Conservation (phyloP, 2,888 invertebrate species). For the Deilephila porcellus region DNA sequence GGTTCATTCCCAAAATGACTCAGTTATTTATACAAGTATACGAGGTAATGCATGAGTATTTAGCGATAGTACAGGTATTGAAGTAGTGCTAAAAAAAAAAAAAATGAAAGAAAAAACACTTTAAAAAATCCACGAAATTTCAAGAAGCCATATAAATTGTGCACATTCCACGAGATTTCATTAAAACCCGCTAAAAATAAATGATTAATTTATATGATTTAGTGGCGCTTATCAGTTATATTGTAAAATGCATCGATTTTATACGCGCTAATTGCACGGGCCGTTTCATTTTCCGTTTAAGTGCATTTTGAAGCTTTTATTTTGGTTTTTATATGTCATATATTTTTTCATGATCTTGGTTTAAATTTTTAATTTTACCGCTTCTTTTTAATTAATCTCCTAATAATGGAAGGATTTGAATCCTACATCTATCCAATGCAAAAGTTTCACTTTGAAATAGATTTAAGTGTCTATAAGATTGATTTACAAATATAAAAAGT, state of each 20-base stretch:
- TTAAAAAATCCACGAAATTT: background rate
- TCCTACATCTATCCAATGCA: no score
- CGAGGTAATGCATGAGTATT: no score
- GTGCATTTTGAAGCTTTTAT: slow-evolving; percentile 15
- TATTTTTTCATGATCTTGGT: background rate
- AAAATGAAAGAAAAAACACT: background rate
- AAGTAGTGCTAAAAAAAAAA: no score
- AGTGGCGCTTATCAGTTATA: background rate
- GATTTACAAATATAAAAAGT: no score
- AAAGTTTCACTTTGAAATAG: no score
- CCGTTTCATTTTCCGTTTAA: slow-evolving; percentile 4
- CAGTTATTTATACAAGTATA: no score
- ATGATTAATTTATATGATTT: slow-evolving; percentile 18
- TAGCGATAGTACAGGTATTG: no score
- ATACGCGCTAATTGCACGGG: background rate
- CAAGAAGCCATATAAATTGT: background rate
- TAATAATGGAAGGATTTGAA: no score
- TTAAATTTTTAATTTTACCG: background rate
- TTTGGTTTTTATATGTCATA: background rate
- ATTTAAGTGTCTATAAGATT: no score
- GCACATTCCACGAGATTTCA: background rate
- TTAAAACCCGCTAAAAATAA: slow-evolving; percentile 10
- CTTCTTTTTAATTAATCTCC: no score
- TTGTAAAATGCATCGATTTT: slow-evolving; percentile 20
- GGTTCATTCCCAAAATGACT: no score